Percentiles rank a stretch among this genome's conserved stretches.
Conservation (phyloP, 2,888 invertebrate species). For the Idaea biselata region DNA sequence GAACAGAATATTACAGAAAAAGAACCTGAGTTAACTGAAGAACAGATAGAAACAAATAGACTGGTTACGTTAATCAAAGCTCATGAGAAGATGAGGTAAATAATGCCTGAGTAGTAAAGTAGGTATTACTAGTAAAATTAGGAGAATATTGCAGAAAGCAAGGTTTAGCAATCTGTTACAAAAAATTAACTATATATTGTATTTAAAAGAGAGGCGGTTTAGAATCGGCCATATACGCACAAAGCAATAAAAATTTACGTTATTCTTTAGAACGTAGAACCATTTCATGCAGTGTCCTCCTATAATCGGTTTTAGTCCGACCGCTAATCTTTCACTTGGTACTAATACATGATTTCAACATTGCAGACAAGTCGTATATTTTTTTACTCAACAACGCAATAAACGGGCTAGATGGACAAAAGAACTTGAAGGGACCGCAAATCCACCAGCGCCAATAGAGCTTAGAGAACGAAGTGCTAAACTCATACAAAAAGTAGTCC, state of each 20-base stretch:
- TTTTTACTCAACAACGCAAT: slow-evolving; percentile 26
- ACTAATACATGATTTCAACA: background rate
- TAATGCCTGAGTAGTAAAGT: background rate
- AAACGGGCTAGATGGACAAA: slow-evolving; percentile 53
- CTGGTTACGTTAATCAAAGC: slow-evolving; percentile 51
- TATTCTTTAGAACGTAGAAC: too few relatives aligned
- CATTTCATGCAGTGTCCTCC: too few relatives aligned
- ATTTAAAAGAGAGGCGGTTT: too few relatives aligned
- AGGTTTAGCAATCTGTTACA: too few relatives aligned
- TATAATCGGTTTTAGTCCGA: too few relatives aligned
- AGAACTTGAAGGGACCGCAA: slow-evolving; percentile 44
- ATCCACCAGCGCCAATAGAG: slow-evolving; percentile 41
- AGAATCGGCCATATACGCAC: too few relatives aligned
- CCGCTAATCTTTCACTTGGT: too few relatives aligned
- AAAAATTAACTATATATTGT: too few relatives aligned
- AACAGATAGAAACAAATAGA: slow-evolving; percentile 36
- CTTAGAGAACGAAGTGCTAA: slow-evolving; percentile 46
- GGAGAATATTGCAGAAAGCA: background rate
- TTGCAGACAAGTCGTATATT: slow-evolving; percentile 46
- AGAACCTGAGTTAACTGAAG: slow-evolving; percentile 40
- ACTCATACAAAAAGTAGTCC: slow-evolving; percentile 50
- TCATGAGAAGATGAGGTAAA: slow-evolving; percentile 57
- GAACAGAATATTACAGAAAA: slow-evolving; percentile 22
- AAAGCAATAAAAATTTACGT: too few relatives aligned
- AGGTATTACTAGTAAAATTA: background rate